phyloP scores from a whole-genome alignment of 1,140 invertebrate species.

The Hylyphantes graminicola region DNA sequence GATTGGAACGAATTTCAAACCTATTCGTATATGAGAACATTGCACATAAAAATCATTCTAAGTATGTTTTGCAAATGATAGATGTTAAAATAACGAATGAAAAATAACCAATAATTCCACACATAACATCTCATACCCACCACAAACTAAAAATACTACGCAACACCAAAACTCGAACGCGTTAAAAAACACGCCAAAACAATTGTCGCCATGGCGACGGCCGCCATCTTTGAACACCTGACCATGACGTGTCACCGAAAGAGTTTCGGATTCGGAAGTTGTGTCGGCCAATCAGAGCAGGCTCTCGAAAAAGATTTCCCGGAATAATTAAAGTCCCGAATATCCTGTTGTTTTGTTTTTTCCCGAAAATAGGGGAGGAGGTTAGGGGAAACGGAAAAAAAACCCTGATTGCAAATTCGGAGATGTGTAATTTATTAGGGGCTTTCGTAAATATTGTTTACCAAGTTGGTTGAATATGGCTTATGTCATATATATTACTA shows the following conservation, averaged over 20 bases:
- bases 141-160: no score
- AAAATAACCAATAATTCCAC: no score
- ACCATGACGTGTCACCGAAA: conserved; percentile 48
- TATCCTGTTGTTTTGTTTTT: conserved; percentile 60
- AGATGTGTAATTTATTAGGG: neutral
- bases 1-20: no score
- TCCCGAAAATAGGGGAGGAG: conserved; percentile 32
- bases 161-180: neutral
- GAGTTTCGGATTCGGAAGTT: conserved; percentile 53
- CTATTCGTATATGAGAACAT: no score
- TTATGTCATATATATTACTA: no score
- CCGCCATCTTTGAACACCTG: conserved; percentile 47
- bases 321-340: conserved; percentile 57
- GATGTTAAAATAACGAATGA: no score
- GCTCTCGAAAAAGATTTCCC: conserved; percentile 40
- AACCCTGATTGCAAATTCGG: neutral
- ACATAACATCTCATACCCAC: no score
- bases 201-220: conserved; percentile 36
- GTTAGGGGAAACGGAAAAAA: conserved; percentile 22
- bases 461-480: no score
- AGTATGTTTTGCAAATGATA: no score
- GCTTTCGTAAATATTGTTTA: neutral
- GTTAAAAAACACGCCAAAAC: conserved; percentile 42
- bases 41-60: no score
- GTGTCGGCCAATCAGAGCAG: conserved; percentile 40